These are phyloP conservation scores for Patiria pectinifera DNA, from an alignment of 53 echinoderm and acorn worm species.

Conservation along the genomic window DNA sequence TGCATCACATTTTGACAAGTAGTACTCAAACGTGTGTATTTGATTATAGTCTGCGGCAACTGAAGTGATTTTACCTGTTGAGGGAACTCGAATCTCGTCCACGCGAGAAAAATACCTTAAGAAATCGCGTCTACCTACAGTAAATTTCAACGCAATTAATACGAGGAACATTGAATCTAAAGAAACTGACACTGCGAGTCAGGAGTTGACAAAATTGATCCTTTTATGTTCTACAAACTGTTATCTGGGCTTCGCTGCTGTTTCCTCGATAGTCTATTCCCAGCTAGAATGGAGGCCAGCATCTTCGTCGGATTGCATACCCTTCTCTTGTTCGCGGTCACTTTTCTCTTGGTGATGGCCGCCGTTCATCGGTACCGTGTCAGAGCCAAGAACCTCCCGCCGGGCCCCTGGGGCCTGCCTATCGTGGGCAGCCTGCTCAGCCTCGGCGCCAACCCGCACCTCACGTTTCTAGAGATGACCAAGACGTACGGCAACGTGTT, in stretches of 20 bases:
- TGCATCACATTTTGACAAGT: background rate
- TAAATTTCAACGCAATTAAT: background rate
- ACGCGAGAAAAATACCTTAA: background rate
- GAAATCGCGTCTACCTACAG: background rate
- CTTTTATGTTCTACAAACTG: constrained; percentile 49
- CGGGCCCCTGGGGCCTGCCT: constrained; percentile 96
- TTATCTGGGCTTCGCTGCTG: constrained; percentile 38
- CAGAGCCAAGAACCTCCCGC: constrained; percentile 83
- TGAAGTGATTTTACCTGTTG: background rate
- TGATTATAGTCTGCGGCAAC: background rate
- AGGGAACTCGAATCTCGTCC: background rate
- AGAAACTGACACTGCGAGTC: background rate
- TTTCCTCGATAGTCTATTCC: constrained; percentile 13
- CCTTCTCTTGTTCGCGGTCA: constrained; percentile 72
- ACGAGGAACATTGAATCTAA: background rate
- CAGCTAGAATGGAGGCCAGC: constrained; percentile 35
- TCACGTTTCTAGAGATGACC: constrained; percentile 96
- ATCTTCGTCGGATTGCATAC: constrained; percentile 67
- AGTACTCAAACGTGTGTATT: background rate
- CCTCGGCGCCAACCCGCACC: constrained; percentile 89
- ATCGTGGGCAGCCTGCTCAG: constrained; percentile 94
- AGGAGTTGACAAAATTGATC: background rate
- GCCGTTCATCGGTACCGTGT: constrained; percentile 79
- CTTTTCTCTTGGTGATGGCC: constrained; percentile 71
- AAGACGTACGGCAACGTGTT: constrained; percentile 89